Conservation (phyloP, 92 coral and sea anemone species). For the Parazoanthus atlanticus region DNA sequence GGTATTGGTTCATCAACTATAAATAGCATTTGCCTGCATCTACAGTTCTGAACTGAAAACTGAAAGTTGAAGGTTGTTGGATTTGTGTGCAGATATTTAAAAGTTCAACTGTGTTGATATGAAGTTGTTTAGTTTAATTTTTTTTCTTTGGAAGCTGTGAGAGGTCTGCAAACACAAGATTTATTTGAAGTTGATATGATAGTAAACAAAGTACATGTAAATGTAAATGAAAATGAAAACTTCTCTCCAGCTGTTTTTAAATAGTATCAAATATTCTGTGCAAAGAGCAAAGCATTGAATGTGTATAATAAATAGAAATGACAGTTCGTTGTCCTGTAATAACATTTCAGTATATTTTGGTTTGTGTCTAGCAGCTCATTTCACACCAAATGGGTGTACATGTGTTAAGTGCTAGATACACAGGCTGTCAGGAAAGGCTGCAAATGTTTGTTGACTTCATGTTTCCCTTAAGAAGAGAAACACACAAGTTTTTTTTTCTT, state of each 20-base stretch:
- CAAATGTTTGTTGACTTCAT: neutral
- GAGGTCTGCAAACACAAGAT: too few species aligned
- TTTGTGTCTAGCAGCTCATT: neutral
- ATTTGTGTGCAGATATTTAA: neutral
- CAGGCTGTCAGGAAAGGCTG: neutral
- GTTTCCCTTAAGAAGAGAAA: neutral
- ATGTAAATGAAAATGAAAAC: neutral
- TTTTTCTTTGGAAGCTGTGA: neutral
- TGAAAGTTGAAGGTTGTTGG: neutral
- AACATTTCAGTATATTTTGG: neutral
- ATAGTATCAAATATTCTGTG: neutral
- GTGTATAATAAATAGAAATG: neutral
- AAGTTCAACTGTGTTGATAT: neutral
- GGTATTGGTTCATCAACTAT: neutral
- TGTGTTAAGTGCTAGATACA: neutral
- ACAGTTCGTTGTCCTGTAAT: neutral
- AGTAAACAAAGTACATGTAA: neutral
- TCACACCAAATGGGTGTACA: neutral
- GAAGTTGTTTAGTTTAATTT: neutral
- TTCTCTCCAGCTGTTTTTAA: neutral
- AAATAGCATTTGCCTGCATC: neutral
- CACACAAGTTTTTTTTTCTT: neutral
- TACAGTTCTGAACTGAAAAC: neutral
- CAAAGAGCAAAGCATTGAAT: too few species aligned
- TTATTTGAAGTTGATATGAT: too few species aligned